phyloP scores from a whole-genome alignment of 2,113 vertebrate genomes.

The Tyto alba region DNA sequence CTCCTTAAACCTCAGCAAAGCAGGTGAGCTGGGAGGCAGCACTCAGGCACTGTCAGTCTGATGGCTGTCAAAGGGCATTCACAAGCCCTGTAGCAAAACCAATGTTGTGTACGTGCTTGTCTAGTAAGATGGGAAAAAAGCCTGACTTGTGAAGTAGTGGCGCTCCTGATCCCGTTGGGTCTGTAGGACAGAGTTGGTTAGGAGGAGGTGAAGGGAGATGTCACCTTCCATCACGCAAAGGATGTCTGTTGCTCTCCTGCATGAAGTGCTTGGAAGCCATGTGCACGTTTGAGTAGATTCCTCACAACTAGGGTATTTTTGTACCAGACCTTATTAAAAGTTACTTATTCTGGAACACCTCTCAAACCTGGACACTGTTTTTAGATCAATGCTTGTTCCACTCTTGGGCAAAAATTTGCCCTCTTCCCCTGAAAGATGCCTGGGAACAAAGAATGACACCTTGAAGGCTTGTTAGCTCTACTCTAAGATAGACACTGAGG shows the following conservation, averaged over 20 bases:
- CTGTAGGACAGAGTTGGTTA: background rate
- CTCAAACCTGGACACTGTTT: background rate
- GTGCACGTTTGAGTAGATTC: background rate
- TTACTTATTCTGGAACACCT: background rate
- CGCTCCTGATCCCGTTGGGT: background rate
- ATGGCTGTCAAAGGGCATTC: background rate
- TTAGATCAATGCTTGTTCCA: background rate
- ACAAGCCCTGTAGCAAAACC: background rate
- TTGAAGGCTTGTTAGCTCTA: background rate
- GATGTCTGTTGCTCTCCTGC: background rate
- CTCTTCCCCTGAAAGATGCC: background rate
- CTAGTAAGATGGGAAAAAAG: background rate
- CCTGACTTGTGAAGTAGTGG: background rate
- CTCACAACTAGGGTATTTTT: background rate
- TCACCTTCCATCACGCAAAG: background rate
- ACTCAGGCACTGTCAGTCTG: background rate
- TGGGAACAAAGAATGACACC: background rate
- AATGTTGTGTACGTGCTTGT: background rate
- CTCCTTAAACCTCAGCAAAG: background rate
- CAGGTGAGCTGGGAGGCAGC: too few relatives aligned
- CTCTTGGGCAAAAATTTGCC: background rate
- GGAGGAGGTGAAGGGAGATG: background rate
- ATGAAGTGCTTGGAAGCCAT: background rate
- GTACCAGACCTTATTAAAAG: background rate
- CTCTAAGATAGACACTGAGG: background rate